phyloP scores from a whole-genome alignment of 2,797 vertebrate species.

The Scyliorhinus canicula region DNA sequence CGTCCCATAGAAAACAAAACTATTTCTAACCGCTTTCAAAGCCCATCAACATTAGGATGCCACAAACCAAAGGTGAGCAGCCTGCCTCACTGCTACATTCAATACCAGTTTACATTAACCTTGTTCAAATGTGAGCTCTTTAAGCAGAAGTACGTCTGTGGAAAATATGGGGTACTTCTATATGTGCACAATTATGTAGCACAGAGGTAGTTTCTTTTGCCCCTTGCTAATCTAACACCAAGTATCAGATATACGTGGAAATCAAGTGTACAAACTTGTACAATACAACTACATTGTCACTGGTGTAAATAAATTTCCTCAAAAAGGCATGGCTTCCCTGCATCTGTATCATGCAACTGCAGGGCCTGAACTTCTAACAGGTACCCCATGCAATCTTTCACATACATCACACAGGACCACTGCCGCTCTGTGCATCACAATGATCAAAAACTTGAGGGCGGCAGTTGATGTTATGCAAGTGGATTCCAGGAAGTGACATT shows the following conservation, averaged over 20 bases:
- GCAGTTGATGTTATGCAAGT: neutral
- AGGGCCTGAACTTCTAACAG: neutral
- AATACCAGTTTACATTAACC: neutral
- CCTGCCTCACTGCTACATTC: neutral
- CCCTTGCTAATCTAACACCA: neutral
- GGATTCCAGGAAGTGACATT: neutral
- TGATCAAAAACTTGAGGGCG: neutral
- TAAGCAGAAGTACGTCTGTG: neutral
- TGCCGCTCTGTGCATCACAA: neutral
- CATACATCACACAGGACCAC: neutral
- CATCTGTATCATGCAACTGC: neutral
- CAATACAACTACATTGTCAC: neutral
- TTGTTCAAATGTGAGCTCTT: neutral
- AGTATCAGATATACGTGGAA: neutral
- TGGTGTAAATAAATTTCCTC: neutral
- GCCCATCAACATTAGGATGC: neutral
- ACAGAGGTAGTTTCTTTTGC: neutral
- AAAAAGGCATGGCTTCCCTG: neutral
- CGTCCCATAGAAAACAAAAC: neutral
- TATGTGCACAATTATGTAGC: neutral
- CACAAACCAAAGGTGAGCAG: neutral
- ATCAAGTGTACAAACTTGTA: neutral
- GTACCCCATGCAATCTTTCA: neutral
- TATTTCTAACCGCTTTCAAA: slow-evolving; percentile 19
- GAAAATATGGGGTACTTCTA: neutral